Evolutionary conservation across 2,113 vertebrate genomes (phyloP), one percentile per base, ranked within the genome.

Genomic region (Stigmatopora nigra): DNA sequence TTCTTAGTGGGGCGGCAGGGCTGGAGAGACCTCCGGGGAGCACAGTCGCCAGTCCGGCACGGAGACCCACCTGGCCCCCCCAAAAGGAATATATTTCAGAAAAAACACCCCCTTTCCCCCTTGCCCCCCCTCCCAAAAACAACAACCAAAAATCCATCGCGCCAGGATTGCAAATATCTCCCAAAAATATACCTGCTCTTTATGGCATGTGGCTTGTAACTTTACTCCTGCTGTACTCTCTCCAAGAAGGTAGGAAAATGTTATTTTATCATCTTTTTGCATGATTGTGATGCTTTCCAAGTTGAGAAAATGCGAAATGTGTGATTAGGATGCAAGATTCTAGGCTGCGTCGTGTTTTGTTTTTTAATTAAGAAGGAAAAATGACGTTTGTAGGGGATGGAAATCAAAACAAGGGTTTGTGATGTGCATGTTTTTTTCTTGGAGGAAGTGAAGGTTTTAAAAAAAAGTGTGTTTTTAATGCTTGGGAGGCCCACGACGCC

Each of bases 171-270:
- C 91, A 91, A 83, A 90, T 87, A 93, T 91, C 91, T 92, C 92
- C 87, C 92, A 92, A 90, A 89, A 92, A 91, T 88, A 87, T 69
- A 91, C 91, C 88, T 92, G 92, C 92, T 93, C 89, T 94, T 91
- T 92, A 94, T 95, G 94, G 94, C 92, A 96, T 96, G 94, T 96
- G 93, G 94, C 94, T 95, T 93, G 93, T 94, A 92, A 95, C 92
- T 94, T 92, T 95, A 90, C 88, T 94, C 92, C 93, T 96, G 92
- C 90, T 96, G 92, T 94, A 93, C 92, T 94, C 93, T 92, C 91
- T 94, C 85, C 92, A 89, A 88, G 90, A 92, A 94, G 94, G 94
- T 95, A 93, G 86, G 87, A 63, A 63, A 61, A 70, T 75, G n/a
- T 62, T 70, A 63, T 25, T 19, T 44, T 70, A 36, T n/a, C 57